Percentiles rank a stretch among this genome's conserved stretches.
Conservation (phyloP, 2,797 vertebrate genomes). For the Sandelia bainsii region DNA sequence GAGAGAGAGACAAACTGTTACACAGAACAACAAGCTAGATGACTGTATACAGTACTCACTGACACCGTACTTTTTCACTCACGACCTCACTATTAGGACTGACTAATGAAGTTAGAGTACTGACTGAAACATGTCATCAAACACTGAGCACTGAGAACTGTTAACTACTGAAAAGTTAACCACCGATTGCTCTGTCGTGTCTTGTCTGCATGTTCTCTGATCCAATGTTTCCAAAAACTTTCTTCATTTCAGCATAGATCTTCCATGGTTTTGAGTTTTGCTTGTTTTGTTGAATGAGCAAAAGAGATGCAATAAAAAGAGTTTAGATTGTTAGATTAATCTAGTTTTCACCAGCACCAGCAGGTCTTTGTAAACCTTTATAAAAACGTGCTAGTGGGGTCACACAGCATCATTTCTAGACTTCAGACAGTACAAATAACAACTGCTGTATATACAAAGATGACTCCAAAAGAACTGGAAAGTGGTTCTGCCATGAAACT, state of each 20-base stretch:
- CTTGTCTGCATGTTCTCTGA: not conserved
- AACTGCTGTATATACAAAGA: not conserved
- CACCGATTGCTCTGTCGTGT: not conserved
- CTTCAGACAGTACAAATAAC: not conserved
- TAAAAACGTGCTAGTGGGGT: no score
- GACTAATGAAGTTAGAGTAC: not conserved
- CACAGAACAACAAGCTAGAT: constrained; percentile 3
- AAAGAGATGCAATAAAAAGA: no score
- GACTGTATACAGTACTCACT: no score
- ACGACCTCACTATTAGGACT: not conserved
- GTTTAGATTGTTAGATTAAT: no score
- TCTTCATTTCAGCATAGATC: not conserved
- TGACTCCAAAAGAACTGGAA: constrained; percentile 6
- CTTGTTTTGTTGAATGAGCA: not conserved
- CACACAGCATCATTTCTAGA: not conserved
- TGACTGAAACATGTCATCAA: not conserved
- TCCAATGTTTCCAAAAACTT: not conserved
- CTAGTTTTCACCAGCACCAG: no score
- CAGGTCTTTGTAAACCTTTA: no score
- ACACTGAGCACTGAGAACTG: no score
- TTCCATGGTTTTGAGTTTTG: not conserved
- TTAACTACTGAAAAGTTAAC: no score
- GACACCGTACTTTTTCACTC: no score
- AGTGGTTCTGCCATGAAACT: constrained; percentile 22
- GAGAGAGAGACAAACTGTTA: constrained; percentile 1